These are phyloP conservation scores for Seriola quinqueradiata DNA, from an alignment of 2,113 vertebrate genomes.

Conservation along the genomic window DNA sequence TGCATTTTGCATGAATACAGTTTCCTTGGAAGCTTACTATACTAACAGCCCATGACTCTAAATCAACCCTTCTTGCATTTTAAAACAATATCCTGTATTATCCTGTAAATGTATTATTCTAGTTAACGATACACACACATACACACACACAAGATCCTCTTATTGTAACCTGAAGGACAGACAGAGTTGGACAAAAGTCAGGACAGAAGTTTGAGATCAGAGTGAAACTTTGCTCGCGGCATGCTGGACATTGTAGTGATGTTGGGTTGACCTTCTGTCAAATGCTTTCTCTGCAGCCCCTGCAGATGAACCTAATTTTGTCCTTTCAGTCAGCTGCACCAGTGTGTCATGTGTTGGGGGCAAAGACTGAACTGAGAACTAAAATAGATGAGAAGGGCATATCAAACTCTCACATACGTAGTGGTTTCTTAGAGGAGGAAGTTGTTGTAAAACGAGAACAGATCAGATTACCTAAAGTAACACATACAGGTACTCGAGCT, in stretches of 20 bases:
- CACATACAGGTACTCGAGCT: not conserved
- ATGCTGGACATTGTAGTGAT: slow-evolving; percentile 39
- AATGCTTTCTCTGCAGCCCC: slow-evolving; percentile 51
- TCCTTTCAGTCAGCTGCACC: slow-evolving; percentile 61
- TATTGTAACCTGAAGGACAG: slow-evolving; percentile 25
- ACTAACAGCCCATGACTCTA: too few species aligned
- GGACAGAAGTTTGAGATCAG: slow-evolving; percentile 41
- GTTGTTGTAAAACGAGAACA: not conserved
- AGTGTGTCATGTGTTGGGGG: slow-evolving; percentile 52
- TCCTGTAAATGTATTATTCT: too few species aligned
- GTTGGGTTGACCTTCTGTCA: slow-evolving; percentile 62
- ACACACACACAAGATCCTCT: not conserved
- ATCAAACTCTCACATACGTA: slow-evolving; percentile 17
- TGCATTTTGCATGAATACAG: not conserved
- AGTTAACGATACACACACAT: too few species aligned
- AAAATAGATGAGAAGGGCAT: slow-evolving; percentile 31
- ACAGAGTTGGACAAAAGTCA: slow-evolving; percentile 43
- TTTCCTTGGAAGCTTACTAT: not conserved
- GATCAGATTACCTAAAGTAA: not conserved
- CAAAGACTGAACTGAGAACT: slow-evolving; percentile 7
- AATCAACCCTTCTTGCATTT: too few species aligned
- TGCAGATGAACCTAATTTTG: slow-evolving; percentile 64
- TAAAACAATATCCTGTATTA: too few species aligned
- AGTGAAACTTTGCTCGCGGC: slow-evolving; percentile 54
- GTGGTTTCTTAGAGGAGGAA: slow-evolving; percentile 5